phyloP scores from a whole-genome alignment of 1,140 invertebrate species.

The Zaprionus ornatus region DNA sequence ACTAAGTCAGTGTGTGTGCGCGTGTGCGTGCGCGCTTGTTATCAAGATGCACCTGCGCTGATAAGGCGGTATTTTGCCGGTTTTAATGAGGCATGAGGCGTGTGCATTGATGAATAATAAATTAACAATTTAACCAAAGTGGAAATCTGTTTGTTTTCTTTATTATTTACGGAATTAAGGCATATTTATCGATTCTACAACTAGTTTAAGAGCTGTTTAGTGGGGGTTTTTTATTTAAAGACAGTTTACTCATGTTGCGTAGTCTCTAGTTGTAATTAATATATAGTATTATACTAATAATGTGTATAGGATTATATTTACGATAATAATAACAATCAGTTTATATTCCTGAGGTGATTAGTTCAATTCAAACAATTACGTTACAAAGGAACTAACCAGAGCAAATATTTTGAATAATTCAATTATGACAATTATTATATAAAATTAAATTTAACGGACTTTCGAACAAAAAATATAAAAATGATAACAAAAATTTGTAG shows the following conservation, averaged over 20 bases:
- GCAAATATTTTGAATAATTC: no score
- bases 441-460: no score
- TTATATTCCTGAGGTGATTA: no score
- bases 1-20: constrained; percentile 5
- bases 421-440: no score
- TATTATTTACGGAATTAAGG: not conserved
- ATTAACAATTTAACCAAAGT: constrained; percentile 24
- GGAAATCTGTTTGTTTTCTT: not conserved
- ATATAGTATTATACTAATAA: no score
- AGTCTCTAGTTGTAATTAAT: no score
- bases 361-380: no score
- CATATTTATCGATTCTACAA: not conserved
- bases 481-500: not conserved
- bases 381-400: no score
- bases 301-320: no score
- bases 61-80: constrained; percentile 42
- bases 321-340: no score
- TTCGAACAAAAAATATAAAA: no score
- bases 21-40: constrained; percentile 30
- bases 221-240: not conserved
- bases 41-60: constrained; percentile 74
- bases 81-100: constrained; percentile 61
- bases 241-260: not conserved
- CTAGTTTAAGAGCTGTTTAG: not conserved
- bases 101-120: constrained; percentile 27